Base-by-base conservation (phyloP, 2,113 vertebrate species). In the Empidonax alnorum region DNA sequence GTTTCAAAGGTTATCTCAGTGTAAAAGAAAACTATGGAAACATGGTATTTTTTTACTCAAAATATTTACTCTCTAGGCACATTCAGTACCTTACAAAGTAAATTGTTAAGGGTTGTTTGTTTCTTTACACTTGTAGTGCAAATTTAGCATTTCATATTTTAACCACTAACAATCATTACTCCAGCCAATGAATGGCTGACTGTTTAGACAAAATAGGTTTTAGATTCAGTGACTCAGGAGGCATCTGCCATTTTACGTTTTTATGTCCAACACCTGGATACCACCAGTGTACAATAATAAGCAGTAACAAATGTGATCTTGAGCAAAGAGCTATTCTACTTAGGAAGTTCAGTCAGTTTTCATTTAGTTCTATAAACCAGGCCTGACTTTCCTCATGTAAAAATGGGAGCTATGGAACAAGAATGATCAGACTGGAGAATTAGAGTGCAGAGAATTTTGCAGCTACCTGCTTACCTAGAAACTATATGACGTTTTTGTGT, bases 261-360 rank as follows among this genome's bases (percentile, higher is more conserved):
- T 41, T 50, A 3, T 44, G 13, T 27, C n/a, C 49, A 41, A 59
- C 21, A 39, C 30, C 84, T 4, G 5, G 11, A 16, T 63, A 59
- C 9, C 14, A 63, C 3, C 14, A 44, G 35, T 0, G 0, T 49
- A 63, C 10, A 31, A 78, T 19, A 55, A 33, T 27, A 59, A 49
- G 8, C 31, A 66, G 14, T 27, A 75, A 79, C 12, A 71, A 20
- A 5, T 7, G 7, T 42, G 19, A 31, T 56, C 46, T 25, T 71
- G 17, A 47, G 4, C 52, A 62, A 82, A 79, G 41, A 78, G 16
- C 14, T 66, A n/a, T 27, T 65, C 25, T 69, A 46, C 33, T 39
- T 55, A 18, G 2, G 10, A 37, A 31, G 87, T 84, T 52, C 27
- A 52, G 42, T 5, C 52, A 79, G 30, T 27, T 74, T 49, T 42